phyloP scores from a whole-genome alignment of 1,140 invertebrate genomes.

The Zaprionus camerounensis region DNA sequence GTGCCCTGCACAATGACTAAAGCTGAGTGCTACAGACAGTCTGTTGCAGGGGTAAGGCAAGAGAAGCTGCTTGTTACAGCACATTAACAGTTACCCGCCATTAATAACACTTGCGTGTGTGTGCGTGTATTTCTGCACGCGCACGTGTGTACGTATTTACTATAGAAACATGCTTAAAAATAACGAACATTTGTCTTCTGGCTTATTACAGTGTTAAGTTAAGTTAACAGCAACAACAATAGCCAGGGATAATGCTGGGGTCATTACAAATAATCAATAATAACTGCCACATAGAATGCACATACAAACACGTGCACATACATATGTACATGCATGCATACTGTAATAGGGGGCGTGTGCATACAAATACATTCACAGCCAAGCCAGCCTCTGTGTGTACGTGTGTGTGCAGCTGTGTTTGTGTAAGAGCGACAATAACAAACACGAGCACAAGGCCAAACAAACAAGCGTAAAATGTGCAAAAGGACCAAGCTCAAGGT shows the following conservation, averaged over 20 bases:
- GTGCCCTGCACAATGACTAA: neutral
- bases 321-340: neutral
- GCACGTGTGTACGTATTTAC: neutral
- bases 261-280: constrained; percentile 36
- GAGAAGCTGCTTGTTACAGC: neutral
- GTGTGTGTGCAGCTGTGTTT: constrained; percentile 3
- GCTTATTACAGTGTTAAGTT: neutral
- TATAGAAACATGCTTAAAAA: neutral
- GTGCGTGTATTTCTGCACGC: neutral
- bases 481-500: constrained; percentile 48
- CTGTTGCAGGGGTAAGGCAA: neutral
- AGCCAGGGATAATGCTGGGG: constrained; percentile 9
- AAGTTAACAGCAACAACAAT: constrained; percentile 1
- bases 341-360: constrained; percentile 7
- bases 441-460: constrained; percentile 49
- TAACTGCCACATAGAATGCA: constrained; percentile 12
- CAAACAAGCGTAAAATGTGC: constrained; percentile 49
- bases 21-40: constrained; percentile 2
- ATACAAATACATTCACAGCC: neutral
- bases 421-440: constrained; percentile 39
- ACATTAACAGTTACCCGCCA: neutral
- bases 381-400: neutral
- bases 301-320: neutral
- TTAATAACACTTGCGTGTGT: neutral
- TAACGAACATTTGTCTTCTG: neutral